Base-by-base conservation (phyloP, 2,113 vertebrate genomes). In the Gnathonemus longibarbis region DNA sequence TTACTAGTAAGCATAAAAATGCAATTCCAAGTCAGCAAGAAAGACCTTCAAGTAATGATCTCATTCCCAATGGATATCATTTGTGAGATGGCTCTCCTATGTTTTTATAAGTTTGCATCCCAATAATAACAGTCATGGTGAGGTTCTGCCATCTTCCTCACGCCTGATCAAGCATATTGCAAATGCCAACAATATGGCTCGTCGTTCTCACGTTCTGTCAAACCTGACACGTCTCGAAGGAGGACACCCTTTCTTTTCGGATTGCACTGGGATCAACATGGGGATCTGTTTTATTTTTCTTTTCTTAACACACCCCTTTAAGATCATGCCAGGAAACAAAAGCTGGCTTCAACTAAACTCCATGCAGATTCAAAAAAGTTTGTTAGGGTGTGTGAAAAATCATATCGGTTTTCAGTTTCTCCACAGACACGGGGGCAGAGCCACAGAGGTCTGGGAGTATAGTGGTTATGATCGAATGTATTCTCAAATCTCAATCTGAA, bases 41-140 rank as follows among this genome's bases (percentile, higher is more conserved):
- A 49, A 66, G 87, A 85, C 24, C 53, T 49, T 58, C 89, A 90
- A 90, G 89, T 90, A 74, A 52, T 42, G 50, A 49, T 39, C 50
- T 90, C 45, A 90, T 45, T 74, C 27, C 84, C 86, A 58, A 87
- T 86, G 52, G 35, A 90, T 90, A 42, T 42, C 21, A 49, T 50
- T 46, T 1, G 11, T 77, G 62, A 77, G 49, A 53, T 39, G 56
- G 62, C 88, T 62, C 49, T 56, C 48, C 21, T 46, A 42, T 24
- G 58, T n/a, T 48, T 11, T 48, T 52, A 10, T 21, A 49, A 56
- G 53, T 88, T 46, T 88, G 53, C 53, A 88, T 66, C 49, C 87
- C 87, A 66, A 24, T 45, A 80, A 84, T 17, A 84, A 89, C 17
- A 13, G 42, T 42, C 48, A 53, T 45, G 21, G 1, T 39, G 49